Base-by-base conservation (phyloP, 2,797 vertebrate genomes). In the Sandelia bainsii region DNA sequence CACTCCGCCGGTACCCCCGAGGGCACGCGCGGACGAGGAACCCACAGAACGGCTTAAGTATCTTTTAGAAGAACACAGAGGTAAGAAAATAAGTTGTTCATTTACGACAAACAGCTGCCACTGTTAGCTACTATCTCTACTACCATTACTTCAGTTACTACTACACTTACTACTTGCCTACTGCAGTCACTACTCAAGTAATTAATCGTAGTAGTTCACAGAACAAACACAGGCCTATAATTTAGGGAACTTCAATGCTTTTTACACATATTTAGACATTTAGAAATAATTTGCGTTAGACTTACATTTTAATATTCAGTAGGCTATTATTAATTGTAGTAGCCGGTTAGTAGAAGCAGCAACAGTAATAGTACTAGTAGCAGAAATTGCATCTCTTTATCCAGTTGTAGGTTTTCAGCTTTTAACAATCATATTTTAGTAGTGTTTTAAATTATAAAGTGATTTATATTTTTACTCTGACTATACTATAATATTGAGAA, bases 51-150 rank as follows among this genome's bases (percentile, higher is more conserved):
- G 25, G 32, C 57, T 25, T 6, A 17, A 53, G 12, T 19, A 14
- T 34, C 27, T 3, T 45, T 42, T 12, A 2, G 32, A 29, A 11
- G 1, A 69, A 58, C 34, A 19, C 40, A 64, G 65, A 88, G 88
- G 84, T 83, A 78, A 90, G 84, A 61, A 0, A 8, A 29, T 1
- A 13, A 50, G 13, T 50, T 25, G 0, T 54, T 66, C 0, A 13
- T 42, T 20, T 14, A 27, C 6, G 8, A 4, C 1, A 25, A 50
- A 25, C 25, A 7, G 29, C 5, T 32, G 29, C 20, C 19, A n/a
- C 44, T 2, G 0, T 19, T 50, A 39, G n/a, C 58, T 2, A 0
- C 25, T 50, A 45, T 29, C 29, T 23, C 1, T 50, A 13, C 52
- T 49, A 12, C 8, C 16, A 5, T 11, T 19, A 7, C 13, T 27